Percentiles rank a stretch among this genome's conserved stretches.
Evolutionary conservation across 2,888 invertebrate genomes (phyloP).

Genomic region (Corythucha ciliata): DNA sequence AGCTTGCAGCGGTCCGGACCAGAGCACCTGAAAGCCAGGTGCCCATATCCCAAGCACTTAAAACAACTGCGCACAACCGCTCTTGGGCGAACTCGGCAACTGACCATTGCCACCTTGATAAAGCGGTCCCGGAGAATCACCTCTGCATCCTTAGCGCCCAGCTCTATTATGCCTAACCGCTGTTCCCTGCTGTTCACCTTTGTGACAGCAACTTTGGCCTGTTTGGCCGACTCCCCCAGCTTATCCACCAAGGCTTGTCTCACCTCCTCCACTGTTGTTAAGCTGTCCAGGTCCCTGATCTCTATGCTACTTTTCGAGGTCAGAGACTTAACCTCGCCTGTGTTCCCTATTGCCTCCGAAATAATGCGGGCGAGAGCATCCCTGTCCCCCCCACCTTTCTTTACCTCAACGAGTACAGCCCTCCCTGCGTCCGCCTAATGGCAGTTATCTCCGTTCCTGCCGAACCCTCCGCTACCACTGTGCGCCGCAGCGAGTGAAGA

Average conservation of each 20-base stretch:
- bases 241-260: not conserved
- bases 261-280: conserved; percentile 1
- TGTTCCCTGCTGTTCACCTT: not conserved
- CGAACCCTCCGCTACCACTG: no score
- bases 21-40: conserved; percentile 13
- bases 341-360: not conserved
- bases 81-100: conserved; percentile 11
- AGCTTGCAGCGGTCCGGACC: conserved; percentile 27
- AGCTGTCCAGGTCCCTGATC: not conserved
- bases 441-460: not conserved
- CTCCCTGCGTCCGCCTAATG: conserved; percentile 1
- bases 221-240: not conserved
- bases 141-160: not conserved
- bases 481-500: no score
- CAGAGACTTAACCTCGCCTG: not conserved
- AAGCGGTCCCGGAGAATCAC: no score
- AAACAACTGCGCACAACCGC: conserved; percentile 16
- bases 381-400: not conserved
- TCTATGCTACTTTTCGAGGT: no score
- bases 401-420: not conserved
- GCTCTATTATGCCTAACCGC: not conserved
- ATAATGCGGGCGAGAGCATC: no score
- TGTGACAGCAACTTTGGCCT: not conserved
- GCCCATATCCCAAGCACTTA: conserved; percentile 21
- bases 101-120: no score